Conservation (phyloP, 2,797 vertebrate species). For the Cephalopachus bancanus region DNA sequence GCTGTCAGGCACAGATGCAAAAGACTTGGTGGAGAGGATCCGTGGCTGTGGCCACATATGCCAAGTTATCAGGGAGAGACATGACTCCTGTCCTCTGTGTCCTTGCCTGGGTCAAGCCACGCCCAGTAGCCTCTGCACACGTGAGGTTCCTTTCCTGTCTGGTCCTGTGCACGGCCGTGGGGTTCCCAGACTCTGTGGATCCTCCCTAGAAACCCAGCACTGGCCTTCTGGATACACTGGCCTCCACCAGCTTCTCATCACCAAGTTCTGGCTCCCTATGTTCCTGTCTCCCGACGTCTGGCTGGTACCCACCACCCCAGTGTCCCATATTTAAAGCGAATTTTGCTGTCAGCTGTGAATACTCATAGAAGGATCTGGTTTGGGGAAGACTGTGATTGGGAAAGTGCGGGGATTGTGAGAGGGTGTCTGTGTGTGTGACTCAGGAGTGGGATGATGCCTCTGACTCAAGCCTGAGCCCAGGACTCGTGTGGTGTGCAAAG, state of each 20-base stretch:
- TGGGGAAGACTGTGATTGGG: not conserved
- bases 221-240: not conserved
- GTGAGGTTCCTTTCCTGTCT: not conserved
- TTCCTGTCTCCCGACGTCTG: not conserved
- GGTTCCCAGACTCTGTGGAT: not conserved
- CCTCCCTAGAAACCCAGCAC: not conserved
- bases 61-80: not conserved
- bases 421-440: not conserved
- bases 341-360: not conserved
- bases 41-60: too few species aligned
- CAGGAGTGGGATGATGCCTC: not conserved
- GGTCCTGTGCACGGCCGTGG: not conserved
- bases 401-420: not conserved
- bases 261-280: too few species aligned
- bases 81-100: not conserved
- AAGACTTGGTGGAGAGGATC: not conserved
- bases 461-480: conserved; percentile 36
- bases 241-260: not conserved
- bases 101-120: not conserved
- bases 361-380: not conserved
- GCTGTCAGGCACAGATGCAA: not conserved
- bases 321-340: not conserved
- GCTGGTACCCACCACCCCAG: too few species aligned
- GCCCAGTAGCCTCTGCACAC: too few species aligned
- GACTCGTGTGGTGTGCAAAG: not conserved